These are phyloP conservation scores for Pollenia labialis DNA, from an alignment of 2,888 invertebrate species.

Conservation along the genomic window DNA sequence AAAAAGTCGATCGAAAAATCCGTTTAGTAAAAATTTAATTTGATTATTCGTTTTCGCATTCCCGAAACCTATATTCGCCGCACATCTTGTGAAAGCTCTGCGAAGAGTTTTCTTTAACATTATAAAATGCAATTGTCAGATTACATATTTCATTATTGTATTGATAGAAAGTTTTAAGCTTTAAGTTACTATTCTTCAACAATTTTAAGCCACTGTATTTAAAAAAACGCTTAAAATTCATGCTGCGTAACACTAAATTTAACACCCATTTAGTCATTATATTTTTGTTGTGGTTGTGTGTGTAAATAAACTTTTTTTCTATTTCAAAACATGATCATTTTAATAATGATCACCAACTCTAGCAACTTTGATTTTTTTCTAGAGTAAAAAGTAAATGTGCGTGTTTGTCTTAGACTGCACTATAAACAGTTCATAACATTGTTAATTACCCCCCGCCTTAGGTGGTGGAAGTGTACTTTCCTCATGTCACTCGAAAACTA, in stretches of 20 bases:
- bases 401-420: conserved; percentile 1
- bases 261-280: conserved; percentile 59
- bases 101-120: too few species aligned
- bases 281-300: conserved; percentile 31
- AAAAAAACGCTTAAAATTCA: conserved; percentile 42
- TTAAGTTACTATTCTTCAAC: background rate
- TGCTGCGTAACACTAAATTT: conserved; percentile 63
- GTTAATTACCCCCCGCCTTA: conserved; percentile 29
- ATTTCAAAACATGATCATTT: conserved; percentile 49
- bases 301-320: conserved; percentile 23
- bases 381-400: background rate
- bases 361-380: conserved; percentile 6
- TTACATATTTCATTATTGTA: too few species aligned
- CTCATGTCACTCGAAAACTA: conserved; percentile 16
- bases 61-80: too few species aligned
- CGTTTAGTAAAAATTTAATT: too few species aligned
- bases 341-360: conserved; percentile 10
- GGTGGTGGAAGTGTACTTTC: conserved; percentile 28
- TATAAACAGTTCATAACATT: conserved; percentile 13
- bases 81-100: too few species aligned
- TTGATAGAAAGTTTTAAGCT: too few species aligned
- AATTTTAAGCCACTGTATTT: conserved; percentile 1
- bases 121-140: too few species aligned
- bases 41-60: too few species aligned
- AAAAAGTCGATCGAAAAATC: too few species aligned